A percentile compares a stretch with the other conserved stretches of the same genome.
These are phyloP conservation scores for Alaudala cheleensis DNA, from an alignment of 2,113 vertebrate genomes.

Conservation along the genomic window DNA sequence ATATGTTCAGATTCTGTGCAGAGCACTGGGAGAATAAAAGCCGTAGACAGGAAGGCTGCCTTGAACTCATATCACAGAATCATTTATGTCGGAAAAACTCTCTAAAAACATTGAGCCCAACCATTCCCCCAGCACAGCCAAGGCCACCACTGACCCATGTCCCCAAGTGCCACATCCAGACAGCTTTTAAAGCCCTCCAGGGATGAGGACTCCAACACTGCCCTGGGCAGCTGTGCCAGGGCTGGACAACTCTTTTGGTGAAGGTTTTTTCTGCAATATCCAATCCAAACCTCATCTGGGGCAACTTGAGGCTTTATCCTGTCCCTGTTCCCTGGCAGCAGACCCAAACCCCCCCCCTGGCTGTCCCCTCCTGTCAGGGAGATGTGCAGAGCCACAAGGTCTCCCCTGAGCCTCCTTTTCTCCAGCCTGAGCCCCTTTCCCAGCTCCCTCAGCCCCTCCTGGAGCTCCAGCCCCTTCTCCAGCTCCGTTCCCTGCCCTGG, in stretches of 20 bases:
- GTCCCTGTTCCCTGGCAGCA: not conserved
- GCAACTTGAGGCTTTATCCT: accelerated
- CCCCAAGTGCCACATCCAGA: not conserved
- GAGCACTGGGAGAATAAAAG: not conserved
- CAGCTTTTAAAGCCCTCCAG: accelerated
- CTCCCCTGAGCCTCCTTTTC: not conserved
- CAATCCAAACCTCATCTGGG: accelerated
- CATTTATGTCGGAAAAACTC: not conserved
- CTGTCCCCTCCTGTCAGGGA: not conserved
- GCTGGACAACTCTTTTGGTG: accelerated
- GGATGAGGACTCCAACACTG: accelerated
- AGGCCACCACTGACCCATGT: not conserved
- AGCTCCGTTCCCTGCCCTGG: not conserved
- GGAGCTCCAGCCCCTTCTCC: not conserved
- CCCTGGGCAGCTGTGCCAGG: not conserved
- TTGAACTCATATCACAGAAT: not conserved
- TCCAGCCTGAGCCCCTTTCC: not conserved
- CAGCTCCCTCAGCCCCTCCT: not conserved
- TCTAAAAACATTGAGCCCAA: not conserved
- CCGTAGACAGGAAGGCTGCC: not conserved
- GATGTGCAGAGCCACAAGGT: not conserved
- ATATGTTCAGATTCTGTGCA: not conserved
- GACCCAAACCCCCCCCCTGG: accelerated
- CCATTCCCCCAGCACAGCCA: not conserved
- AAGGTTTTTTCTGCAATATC: not conserved